Base-by-base conservation (phyloP, 2,113 vertebrate genomes). In the Cyprinodon brontotheroides region DNA sequence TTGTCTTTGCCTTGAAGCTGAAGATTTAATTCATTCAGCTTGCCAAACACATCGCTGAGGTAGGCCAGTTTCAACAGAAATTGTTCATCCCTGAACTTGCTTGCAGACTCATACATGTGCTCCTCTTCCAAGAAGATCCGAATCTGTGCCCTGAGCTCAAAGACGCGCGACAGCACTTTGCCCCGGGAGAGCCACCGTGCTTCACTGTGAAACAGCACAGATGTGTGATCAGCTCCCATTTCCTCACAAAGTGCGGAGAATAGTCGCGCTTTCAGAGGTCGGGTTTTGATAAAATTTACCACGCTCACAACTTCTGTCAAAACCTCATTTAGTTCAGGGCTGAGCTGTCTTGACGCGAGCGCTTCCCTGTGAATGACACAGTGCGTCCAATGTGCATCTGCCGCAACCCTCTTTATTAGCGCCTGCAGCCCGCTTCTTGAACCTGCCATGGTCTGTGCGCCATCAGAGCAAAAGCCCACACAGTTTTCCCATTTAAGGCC, bases 321-420 rank as follows among this genome's bases (percentile, higher is more conserved):
- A 12, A 39, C 37, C 14, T 68, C 9, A 12, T 38, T 57, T 6
- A 20, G 29, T 38, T 50, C 15, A 4, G 47, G 66, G 29, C 66
- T 50, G 41, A 68, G 12, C 66, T 68, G 47, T 11, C 37, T 4
- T n/a, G 17, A 69, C 22, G 36, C 48, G 17, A 57, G 67, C 11
- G 36, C 48, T n/a, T 68, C 67, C 48, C 67, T 53, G n/a, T n/a
- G n/a, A n/a, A n/a, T n/a, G n/a, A n/a, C n/a, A n/a, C n/a, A n/a
- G n/a, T n/a, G n/a, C n/a, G 37, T 13, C 66, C 73, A 36, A 36
- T 67, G 15, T 45, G 39, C 39, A 74, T 40, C 43, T 68, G 17
- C 40, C 13, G 37, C 37, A 8, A 4, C 45, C 61, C 43, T 61
- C 61, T 39, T 64, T 38, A 59, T 74, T 14, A 74, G 12, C 13